A percentile compares a stretch with the other conserved stretches of the same genome.
Evolutionary conservation across 2,888 invertebrate species (phyloP).

Genomic region (Blera fallax): DNA sequence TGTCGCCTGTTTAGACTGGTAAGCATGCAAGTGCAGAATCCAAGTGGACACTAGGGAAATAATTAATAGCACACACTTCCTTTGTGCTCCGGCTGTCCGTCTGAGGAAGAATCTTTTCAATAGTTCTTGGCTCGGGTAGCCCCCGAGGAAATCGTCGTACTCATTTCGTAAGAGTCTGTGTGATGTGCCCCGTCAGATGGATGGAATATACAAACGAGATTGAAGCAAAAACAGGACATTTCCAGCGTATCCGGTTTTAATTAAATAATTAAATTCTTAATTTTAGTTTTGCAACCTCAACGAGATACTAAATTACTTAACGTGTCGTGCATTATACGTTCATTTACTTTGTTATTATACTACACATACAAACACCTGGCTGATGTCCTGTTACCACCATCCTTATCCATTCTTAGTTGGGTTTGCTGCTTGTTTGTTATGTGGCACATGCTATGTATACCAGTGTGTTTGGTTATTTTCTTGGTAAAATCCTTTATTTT

Average conservation of each 20-base stretch:
- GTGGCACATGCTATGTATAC: neutral
- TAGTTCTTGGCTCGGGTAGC: neutral
- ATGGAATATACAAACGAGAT: neutral
- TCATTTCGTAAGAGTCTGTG: neutral
- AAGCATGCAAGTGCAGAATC: conserved; percentile 15
- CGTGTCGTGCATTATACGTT: conserved; percentile 47
- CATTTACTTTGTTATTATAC: conserved; percentile 30
- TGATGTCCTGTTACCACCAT: conserved; percentile 3
- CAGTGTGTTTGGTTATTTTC: neutral
- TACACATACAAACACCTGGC: conserved; percentile 20
- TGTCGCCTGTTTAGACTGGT: conserved; percentile 1
- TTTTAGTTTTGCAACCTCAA: conserved; percentile 47
- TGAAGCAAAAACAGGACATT: neutral
- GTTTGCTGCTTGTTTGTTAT: neutral
- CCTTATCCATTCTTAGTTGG: conserved; percentile 8
- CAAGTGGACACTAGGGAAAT: conserved; percentile 64
- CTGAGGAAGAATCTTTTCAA: conserved; percentile 40
- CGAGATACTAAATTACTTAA: conserved; percentile 54
- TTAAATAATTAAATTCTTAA: conserved; percentile 61
- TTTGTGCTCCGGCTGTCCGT: conserved; percentile 28
- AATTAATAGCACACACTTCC: conserved; percentile 67
- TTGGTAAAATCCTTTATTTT: conserved; percentile 27
- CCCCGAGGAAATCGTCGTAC: neutral
- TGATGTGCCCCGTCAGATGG: neutral
- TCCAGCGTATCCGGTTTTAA: conserved; percentile 40